Conservation (phyloP, 2,113 vertebrate species). For the Sardina pilchardus region DNA sequence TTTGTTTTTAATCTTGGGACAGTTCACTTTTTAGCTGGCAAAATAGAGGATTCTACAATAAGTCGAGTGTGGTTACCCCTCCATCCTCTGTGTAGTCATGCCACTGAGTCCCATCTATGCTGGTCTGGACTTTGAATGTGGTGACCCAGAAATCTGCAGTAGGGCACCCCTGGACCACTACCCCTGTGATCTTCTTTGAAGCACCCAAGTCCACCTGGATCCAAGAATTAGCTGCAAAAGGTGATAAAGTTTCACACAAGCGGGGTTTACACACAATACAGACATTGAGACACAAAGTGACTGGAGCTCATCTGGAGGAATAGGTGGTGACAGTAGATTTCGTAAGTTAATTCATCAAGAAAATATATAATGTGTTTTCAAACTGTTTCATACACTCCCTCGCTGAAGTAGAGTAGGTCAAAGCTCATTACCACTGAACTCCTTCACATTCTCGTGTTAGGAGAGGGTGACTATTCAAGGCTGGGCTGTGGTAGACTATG, state of each 20-base stretch:
- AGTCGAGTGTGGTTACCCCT: conserved; percentile 41
- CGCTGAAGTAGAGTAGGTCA: too few species aligned
- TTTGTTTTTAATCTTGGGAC: neutral
- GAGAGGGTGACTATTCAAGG: too few species aligned
- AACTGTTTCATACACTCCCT: too few species aligned
- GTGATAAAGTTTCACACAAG: neutral
- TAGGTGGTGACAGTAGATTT: too few species aligned
- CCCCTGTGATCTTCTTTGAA: conserved; percentile 70
- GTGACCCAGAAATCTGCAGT: conserved; percentile 69
- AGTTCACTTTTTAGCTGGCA: neutral
- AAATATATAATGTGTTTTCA: too few species aligned
- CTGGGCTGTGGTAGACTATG: too few species aligned
- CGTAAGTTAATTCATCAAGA: too few species aligned
- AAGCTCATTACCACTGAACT: too few species aligned
- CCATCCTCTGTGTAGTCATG: conserved; percentile 65
- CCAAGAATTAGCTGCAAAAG: conserved; percentile 65
- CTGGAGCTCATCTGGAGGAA: too few species aligned
- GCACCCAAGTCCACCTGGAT: conserved; percentile 68
- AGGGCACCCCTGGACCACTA: conserved; percentile 73
- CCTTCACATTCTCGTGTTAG: too few species aligned
- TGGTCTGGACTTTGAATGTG: conserved; percentile 72
- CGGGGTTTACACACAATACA: too few species aligned
- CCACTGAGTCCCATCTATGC: conserved; percentile 65
- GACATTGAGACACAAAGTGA: too few species aligned
- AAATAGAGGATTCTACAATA: neutral